Base-by-base conservation (phyloP, 1,140 invertebrate species). In the Araneus ventricosus region DNA sequence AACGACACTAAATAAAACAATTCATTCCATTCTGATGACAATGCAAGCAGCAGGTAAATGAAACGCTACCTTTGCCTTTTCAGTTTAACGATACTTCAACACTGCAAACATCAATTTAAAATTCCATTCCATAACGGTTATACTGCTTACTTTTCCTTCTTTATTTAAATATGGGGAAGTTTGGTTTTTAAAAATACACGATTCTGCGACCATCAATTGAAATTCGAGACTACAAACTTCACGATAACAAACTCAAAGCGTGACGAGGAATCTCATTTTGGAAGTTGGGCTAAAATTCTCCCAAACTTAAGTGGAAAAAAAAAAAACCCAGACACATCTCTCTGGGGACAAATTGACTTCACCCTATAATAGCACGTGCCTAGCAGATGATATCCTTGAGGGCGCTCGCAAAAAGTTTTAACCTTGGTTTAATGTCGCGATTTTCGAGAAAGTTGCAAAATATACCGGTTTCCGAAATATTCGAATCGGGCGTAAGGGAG, bases 391-490 rank as follows among this genome's bases (percentile, higher is more conserved):
- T 75, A 75, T 20, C 67, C 67, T 75, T 75, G 67, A 75, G 67
- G 67, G 67, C 30, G 34, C 30, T 75, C 67, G 8, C 63, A 75
- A 30, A 75, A 75, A 75, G 17, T 75, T 37, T 75, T 34, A 75
- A 30, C 67, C 67, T 75, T 75, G 67, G 63, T 75, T 37, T 75
- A 14, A 75, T 75, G 67, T 75, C 30, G 30, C 67, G 30, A 37
- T 75, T 75, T 37, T 30, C 27, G 0, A 30, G 30, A 75, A 75
- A 75, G 67, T 75, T 75, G 14, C 67, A 75, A 75, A 75, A 75
- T 75, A 75, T 75, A 75, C 67, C 67, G 67, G 67, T 75, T 75
- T 75, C 67, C 14, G 17, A 75, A 30, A 75, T 30, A 30, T 75
- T 75, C 67, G 34, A 75, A 75, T 75, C 67, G 67, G 67, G 30